Evolutionary conservation across 2,797 vertebrate genomes (phyloP), one percentile per base, ranked within the genome.

Genomic region (Esox masquinongy): DNA sequence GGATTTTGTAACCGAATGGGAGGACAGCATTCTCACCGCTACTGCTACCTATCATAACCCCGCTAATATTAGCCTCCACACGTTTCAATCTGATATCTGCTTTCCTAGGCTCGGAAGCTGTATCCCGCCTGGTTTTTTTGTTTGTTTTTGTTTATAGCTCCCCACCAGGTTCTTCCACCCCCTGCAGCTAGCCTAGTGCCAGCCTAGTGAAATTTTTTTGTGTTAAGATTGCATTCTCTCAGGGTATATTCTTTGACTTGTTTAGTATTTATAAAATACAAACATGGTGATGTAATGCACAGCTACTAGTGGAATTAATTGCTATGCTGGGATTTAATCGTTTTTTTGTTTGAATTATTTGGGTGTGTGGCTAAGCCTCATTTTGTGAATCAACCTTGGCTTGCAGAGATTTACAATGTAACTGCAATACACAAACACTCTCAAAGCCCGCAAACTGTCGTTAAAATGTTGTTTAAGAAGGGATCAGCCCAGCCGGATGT

Each of bases 261-360:
- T 77, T 53, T 67, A 73, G 86, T 81, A 82, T 86, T 88, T 84
- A 88, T 83, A 59, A 90, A 91, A 80, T 84, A 73, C 53, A 93
- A 90, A 83, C 87, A 91, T 47, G 43, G 43, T 47, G 43, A 47
- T 47, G 43, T 14, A 47, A 47, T 47, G 43, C 9, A 86, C 88
- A 94, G 93, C 94, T 92, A 61, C 9, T 61, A 90, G 91, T 94
- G 96, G 95, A 93, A 92, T 94, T 96, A 93, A 95, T 96, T 95
- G 92, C 95, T 92, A 90, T 87, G 94, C 92, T 93, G 94, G 86
- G 88, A 93, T 92, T 94, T 95, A 95, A 97, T 95, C 93, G 88
- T 88, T 84, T 80, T 88, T 87, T 91, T 93, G 91, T 90, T 92
- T 91, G 92, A 93, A 95, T 95, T 95, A 94, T 92, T 94, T 91